Evolutionary conservation across 2,797 vertebrate genomes (phyloP).

Genomic region (Typhlichthys subterraneus): DNA sequence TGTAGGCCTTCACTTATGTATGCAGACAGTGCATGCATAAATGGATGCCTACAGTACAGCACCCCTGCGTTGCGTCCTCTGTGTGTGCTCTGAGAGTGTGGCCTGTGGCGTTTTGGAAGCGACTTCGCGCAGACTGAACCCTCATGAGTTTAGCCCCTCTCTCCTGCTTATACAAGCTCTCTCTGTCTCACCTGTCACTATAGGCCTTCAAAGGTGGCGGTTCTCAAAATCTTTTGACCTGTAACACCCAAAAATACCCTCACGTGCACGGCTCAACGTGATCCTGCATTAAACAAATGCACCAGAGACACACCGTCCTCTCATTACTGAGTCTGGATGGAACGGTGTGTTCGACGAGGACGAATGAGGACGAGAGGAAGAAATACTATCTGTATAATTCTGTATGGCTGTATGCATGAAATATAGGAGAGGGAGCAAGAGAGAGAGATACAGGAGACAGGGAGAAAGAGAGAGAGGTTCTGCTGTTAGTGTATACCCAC

Average conservation of each 20-base stretch:
- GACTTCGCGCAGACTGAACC: conserved; percentile 11
- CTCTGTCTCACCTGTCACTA: conserved; percentile 9
- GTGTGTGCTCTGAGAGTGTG: conserved; percentile 10
- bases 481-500: too few relatives aligned
- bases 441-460: not conserved
- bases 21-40: too few relatives aligned
- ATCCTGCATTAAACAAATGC: too few relatives aligned
- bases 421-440: not conserved
- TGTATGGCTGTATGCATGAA: not conserved
- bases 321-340: not conserved
- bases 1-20: too few relatives aligned
- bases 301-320: too few relatives aligned
- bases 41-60: too few relatives aligned
- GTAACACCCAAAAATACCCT: conserved; percentile 8
- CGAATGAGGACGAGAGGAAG: not conserved
- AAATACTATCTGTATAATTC: not conserved
- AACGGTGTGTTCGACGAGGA: not conserved
- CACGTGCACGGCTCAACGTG: too few relatives aligned
- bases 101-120: not conserved
- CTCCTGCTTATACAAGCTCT: not conserved
- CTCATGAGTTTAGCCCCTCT: conserved; percentile 10
- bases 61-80: not conserved
- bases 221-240: too few relatives aligned
- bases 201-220: conserved; percentile 10
- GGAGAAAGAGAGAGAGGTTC: not conserved